Percentiles rank a stretch among this genome's conserved stretches.
Evolutionary conservation across 1,140 invertebrate species (phyloP).

Genomic region (Anadara kagoshimensis): DNA sequence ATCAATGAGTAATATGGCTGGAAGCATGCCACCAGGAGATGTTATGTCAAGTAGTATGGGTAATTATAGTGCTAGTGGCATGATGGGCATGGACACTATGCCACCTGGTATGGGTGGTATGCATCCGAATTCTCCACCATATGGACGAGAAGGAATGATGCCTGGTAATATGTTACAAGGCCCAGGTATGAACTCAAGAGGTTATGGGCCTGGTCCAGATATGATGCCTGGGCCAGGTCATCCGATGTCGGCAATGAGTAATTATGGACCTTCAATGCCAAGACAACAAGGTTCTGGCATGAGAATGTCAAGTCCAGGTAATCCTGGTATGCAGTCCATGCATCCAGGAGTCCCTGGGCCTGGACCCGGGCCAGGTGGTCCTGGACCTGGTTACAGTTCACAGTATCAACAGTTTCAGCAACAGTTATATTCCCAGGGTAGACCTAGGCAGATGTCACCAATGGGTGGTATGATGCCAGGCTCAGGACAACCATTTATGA

Average conservation of each 20-base stretch:
- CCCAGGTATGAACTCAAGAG: slow-evolving; percentile 31
- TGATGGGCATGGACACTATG: slow-evolving; percentile 34
- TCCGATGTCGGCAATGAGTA: slow-evolving; percentile 35
- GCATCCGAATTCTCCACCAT: slow-evolving; percentile 39
- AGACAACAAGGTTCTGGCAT: slow-evolving; percentile 40
- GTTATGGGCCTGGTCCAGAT: slow-evolving; percentile 28
- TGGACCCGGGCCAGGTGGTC: slow-evolving; percentile 38
- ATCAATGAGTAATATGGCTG: slow-evolving; percentile 25
- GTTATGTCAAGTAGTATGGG: slow-evolving; percentile 16
- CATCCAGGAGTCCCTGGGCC: slow-evolving; percentile 27
- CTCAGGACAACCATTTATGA: slow-evolving; percentile 46
- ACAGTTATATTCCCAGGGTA: slow-evolving; percentile 66
- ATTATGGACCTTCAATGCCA: slow-evolving; percentile 37
- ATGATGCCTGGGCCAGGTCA: slow-evolving; percentile 49
- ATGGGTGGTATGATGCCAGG: slow-evolving; percentile 61
- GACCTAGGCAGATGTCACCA: slow-evolving; percentile 62
- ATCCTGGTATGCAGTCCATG: slow-evolving; percentile 42
- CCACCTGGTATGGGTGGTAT: slow-evolving; percentile 30
- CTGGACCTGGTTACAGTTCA: slow-evolving; percentile 47
- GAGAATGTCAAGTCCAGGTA: slow-evolving; percentile 50
- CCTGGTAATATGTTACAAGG: slow-evolving; percentile 36
- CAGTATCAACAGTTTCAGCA: slow-evolving; percentile 71
- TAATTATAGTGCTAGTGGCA: slow-evolving; percentile 3
- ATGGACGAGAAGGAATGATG: slow-evolving; percentile 32
- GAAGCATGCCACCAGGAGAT: slow-evolving; percentile 26